Conservation (phyloP, 2,113 vertebrate genomes). For the Haliaeetus leucogaster region DNA sequence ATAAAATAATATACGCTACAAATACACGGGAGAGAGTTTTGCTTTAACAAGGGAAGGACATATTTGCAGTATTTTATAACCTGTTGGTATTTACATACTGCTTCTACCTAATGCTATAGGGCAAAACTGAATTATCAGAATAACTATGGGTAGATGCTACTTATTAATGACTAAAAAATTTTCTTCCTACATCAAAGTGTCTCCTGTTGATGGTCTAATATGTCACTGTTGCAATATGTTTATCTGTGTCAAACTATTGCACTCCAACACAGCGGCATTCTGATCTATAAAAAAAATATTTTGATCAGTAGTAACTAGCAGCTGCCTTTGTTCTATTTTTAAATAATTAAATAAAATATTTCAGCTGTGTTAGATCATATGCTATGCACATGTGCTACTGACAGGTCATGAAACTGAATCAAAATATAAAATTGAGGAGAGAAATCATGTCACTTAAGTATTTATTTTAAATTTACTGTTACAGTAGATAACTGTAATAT, state of each 20-base stretch:
- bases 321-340: conserved; percentile 54
- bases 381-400: background rate
- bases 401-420: background rate
- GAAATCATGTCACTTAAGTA: background rate
- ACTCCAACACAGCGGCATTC: conserved; percentile 41
- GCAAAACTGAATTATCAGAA: background rate
- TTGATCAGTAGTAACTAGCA: conserved; percentile 7
- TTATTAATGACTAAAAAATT: background rate
- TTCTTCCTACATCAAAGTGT: conserved; percentile 8
- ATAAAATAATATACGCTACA: background rate
- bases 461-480: background rate
- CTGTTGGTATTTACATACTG: background rate
- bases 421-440: background rate
- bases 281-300: conserved; percentile 24
- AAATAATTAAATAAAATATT: conserved; percentile 46
- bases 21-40: background rate
- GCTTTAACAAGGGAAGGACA: background rate
- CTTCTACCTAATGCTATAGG: background rate
- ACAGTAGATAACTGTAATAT: background rate
- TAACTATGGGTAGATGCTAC: background rate
- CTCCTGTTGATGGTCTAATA: conserved; percentile 26
- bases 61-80: background rate
- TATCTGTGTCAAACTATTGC: conserved; percentile 22
- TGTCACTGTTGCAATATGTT: conserved; percentile 46
- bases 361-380: background rate